Percentiles rank a stretch among this genome's conserved stretches.
These are phyloP conservation scores for Oasisia sp. DNA, from an alignment of 2,888 invertebrate genomes.

Conservation along the genomic window DNA sequence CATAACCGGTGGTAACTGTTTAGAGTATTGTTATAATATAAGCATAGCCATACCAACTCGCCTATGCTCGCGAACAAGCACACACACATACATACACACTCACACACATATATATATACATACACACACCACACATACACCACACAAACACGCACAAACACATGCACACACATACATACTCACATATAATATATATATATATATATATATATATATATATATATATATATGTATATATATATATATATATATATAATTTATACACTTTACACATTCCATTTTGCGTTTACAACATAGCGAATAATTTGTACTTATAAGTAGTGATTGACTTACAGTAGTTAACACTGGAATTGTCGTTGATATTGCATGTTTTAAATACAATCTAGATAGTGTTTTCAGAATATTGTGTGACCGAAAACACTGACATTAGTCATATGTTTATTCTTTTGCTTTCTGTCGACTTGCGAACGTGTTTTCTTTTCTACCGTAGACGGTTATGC, in stretches of 20 bases:
- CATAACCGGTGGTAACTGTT: no score
- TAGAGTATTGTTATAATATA: no score
- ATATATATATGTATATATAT: neutral
- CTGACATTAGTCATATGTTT: neutral
- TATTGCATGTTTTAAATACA: neutral
- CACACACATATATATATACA: no score
- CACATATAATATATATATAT: neutral
- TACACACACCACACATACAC: no score
- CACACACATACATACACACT: neutral
- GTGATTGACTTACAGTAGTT: neutral
- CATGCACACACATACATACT: neutral
- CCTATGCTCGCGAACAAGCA: no score
- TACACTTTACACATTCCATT: neutral
- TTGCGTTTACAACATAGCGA: neutral
- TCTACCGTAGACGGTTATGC: neutral
- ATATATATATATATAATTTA: neutral
- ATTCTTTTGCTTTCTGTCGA: neutral
- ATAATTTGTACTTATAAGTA: neutral
- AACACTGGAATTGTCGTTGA: neutral
- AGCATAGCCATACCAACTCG: no score
- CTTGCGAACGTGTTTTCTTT: neutral
- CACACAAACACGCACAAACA: neutral
- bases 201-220: neutral
- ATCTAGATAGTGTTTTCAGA: neutral
- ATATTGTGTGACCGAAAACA: neutral